phyloP scores from a whole-genome alignment of 1,140 invertebrate species.

The Magallana gigas region DNA sequence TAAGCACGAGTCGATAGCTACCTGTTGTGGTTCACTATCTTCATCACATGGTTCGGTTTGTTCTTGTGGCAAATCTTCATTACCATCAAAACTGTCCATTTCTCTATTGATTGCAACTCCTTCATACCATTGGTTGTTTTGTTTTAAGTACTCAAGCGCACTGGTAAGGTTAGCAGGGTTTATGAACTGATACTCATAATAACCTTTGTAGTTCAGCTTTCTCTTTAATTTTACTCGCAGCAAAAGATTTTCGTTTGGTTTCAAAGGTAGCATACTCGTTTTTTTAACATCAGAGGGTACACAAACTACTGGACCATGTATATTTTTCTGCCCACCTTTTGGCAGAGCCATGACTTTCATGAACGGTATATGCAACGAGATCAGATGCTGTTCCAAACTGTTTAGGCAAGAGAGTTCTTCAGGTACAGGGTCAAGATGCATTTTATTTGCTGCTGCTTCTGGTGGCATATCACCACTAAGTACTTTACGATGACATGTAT shows the following conservation, averaged over 20 bases:
- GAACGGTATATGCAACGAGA: too few species aligned
- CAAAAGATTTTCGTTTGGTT: conserved; percentile 37
- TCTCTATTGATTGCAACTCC: not conserved
- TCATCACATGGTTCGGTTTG: not conserved
- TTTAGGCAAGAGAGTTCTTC: too few species aligned
- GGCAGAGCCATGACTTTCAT: too few species aligned
- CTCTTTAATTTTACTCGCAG: conserved; percentile 50
- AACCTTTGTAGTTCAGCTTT: conserved; percentile 48
- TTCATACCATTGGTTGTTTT: conserved; percentile 44
- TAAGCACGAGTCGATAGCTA: conserved; percentile 46
- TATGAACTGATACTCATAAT: conserved; percentile 45
- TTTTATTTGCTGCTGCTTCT: too few species aligned
- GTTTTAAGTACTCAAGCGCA: conserved; percentile 35
- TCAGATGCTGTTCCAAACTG: too few species aligned
- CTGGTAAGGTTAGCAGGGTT: conserved; percentile 37
- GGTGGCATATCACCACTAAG: too few species aligned
- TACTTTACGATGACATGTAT: too few species aligned
- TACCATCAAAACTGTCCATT: not conserved
- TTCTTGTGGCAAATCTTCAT: conserved; percentile 17
- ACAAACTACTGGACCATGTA: conserved; percentile 43
- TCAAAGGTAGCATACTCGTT: conserved; percentile 18
- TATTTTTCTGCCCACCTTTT: too few species aligned
- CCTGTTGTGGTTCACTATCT: not conserved
- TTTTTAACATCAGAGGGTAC: conserved; percentile 35
- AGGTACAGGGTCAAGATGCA: too few species aligned